Evolutionary conservation across 2,797 vertebrate species (phyloP).

Genomic region (Amblyopsis hoosieri): DNA sequence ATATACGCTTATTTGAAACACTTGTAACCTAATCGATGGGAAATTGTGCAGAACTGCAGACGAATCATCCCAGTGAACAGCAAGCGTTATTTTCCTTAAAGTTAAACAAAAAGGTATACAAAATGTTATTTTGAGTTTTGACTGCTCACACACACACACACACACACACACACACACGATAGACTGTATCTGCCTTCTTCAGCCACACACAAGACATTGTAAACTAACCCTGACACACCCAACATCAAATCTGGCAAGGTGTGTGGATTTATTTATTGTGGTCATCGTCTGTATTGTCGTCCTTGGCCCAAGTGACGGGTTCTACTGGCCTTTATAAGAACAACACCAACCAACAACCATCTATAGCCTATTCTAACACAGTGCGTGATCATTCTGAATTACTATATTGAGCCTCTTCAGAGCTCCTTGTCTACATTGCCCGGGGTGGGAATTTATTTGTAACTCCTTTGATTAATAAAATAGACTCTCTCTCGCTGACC

Average conservation of each 20-base stretch:
- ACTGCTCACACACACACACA: no score
- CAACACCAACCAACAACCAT: slow-evolving; percentile 27
- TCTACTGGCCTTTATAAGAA: slow-evolving; percentile 57
- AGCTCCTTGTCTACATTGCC: slow-evolving; percentile 34
- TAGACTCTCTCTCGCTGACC: slow-evolving; percentile 68
- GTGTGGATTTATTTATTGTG: not conserved
- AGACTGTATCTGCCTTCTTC: not conserved
- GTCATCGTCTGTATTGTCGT: slow-evolving; percentile 17
- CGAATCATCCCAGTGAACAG: no score
- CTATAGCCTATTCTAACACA: slow-evolving; percentile 10
- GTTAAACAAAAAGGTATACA: no score
- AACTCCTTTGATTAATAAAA: slow-evolving; percentile 74
- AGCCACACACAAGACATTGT: not conserved
- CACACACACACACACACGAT: not conserved
- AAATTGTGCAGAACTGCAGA: no score
- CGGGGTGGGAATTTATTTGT: slow-evolving; percentile 67
- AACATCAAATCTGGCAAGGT: not conserved
- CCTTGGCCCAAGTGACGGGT: slow-evolving; percentile 45
- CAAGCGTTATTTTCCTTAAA: no score
- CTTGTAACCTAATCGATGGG: no score
- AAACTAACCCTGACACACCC: not conserved
- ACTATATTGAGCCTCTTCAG: slow-evolving; percentile 41
- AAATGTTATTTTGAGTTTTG: no score
- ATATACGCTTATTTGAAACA: not conserved
- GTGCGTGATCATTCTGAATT: slow-evolving; percentile 57